phyloP scores from a whole-genome alignment of 2,888 invertebrate genomes.

The Craniophora ligustri region DNA sequence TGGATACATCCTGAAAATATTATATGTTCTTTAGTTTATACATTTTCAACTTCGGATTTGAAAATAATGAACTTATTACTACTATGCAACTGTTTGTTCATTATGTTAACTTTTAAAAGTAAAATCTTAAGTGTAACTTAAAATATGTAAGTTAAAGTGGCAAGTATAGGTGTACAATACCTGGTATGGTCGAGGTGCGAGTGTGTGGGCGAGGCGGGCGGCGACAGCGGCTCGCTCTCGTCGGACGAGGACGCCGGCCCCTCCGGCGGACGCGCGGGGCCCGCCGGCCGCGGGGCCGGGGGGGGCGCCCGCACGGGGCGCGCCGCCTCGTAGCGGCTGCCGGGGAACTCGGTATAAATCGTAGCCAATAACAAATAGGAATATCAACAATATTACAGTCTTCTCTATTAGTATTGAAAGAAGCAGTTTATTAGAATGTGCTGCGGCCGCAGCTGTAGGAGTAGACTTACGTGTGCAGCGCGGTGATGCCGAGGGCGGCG shows the following conservation, averaged over 20 bases:
- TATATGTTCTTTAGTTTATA: neutral
- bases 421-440: no score
- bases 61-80: no score
- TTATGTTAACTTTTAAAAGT: no score
- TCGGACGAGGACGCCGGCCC: slow-evolving; percentile 60
- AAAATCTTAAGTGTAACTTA: no score
- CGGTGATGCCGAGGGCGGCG: slow-evolving; percentile 11
- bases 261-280: slow-evolving; percentile 10
- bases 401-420: no score
- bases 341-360: no score
- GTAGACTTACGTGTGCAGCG: neutral
- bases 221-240: slow-evolving; percentile 81
- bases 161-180: no score
- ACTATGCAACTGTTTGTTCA: no score
- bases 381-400: no score
- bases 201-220: slow-evolving; percentile 79
- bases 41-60: no score
- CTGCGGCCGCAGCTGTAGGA: neutral
- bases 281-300: slow-evolving; percentile 13
- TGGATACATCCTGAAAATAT: slow-evolving; percentile 89
- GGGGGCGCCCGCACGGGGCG: slow-evolving; percentile 21
- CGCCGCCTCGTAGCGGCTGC: slow-evolving; percentile 28
- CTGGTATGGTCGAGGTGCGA: slow-evolving; percentile 69
- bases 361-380: no score
- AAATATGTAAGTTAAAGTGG: no score